Base-by-base conservation (phyloP, 2,113 vertebrate genomes). In the Mystacornis crossleyi region DNA sequence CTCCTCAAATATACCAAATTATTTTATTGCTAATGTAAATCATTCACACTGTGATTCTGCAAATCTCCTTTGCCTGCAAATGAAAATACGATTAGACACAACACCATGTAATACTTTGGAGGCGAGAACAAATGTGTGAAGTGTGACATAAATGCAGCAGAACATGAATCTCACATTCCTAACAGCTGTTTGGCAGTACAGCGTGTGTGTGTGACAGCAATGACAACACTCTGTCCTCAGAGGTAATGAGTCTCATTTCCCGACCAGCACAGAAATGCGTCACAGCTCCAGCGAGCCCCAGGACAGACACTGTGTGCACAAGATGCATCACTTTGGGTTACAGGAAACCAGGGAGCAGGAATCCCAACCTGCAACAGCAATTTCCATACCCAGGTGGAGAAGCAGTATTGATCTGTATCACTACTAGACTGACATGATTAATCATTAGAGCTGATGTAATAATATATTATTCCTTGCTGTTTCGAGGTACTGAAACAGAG, bases 141-240 rank as follows among this genome's bases (percentile, higher is more conserved):
- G 78, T 93, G 90, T 60, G 86, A 96, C 97, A 95, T 95, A 97
- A 97, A 96, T 34, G 58, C 75, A 95, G 79, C 84, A 95, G 94
- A 96, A 93, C 80, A 60, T 2, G 10, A 77, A n/a, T 71, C 95
- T 94, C 20, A 3, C 71, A 73, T 89, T 92, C 72, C 74, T 90
- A 90, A 38, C 80, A 89, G 93, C 83, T 96, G 87, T 73, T 96
- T 97, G 94, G 96, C 91, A 95, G 85, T 38, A 78, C 89, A 74
- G 71, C 21, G 14, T 48, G 81, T 80, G 53, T 81, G 25, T 69
- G 71, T 87, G 94, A 87, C 86, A 89, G 81, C 84, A 97, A 79
- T 73, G 81, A 95, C 72, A 90, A 36, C 86, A 26, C 13, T n/a
- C 65, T 55, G 73, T 65, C 73, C 80, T 96, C 91, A n/a, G 78